Evolutionary conservation across 35 echinoderm and acorn worm genomes (phyloP).

Genomic region (Apostichopus parvimensis): DNA sequence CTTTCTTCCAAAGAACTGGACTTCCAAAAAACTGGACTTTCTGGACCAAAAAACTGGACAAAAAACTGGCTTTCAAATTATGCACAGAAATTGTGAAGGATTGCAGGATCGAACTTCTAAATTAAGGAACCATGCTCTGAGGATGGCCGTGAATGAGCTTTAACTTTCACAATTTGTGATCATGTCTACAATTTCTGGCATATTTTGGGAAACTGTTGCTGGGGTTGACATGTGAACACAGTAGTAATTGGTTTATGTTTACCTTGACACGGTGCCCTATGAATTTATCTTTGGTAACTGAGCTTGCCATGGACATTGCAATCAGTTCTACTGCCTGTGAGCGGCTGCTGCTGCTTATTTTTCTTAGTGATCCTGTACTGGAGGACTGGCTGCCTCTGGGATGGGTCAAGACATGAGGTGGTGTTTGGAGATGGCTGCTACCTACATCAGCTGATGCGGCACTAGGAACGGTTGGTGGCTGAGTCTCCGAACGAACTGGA

Average conservation of each 20-base stretch:
- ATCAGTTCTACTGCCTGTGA: constrained; percentile 52
- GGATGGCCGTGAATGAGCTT: too few species aligned
- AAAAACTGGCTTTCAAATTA: too few species aligned
- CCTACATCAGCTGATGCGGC: constrained; percentile 48
- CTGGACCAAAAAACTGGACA: too few species aligned
- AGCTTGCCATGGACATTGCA: constrained; percentile 44
- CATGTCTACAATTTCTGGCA: too few species aligned
- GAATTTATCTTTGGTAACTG: constrained; percentile 52
- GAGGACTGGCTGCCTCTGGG: constrained; percentile 70
- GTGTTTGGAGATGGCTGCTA: constrained; percentile 73
- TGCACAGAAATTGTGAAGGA: too few species aligned
- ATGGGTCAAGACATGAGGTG: constrained; percentile 58
- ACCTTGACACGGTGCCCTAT: constrained; percentile 57
- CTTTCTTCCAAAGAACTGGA: too few species aligned
- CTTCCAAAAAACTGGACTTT: too few species aligned
- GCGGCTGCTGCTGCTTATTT: constrained; percentile 45
- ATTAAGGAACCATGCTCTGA: too few species aligned
- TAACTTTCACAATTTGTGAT: too few species aligned
- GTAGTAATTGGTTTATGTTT: background rate
- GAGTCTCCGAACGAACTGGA: constrained; percentile 17
- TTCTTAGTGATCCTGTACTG: constrained; percentile 75
- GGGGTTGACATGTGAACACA: background rate
- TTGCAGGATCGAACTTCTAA: too few species aligned
- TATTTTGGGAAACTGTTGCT: too few species aligned
- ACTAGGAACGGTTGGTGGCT: constrained; percentile 14